Evolutionary conservation across 2,888 invertebrate genomes (phyloP).

Genomic region (Xylota sylvarum): DNA sequence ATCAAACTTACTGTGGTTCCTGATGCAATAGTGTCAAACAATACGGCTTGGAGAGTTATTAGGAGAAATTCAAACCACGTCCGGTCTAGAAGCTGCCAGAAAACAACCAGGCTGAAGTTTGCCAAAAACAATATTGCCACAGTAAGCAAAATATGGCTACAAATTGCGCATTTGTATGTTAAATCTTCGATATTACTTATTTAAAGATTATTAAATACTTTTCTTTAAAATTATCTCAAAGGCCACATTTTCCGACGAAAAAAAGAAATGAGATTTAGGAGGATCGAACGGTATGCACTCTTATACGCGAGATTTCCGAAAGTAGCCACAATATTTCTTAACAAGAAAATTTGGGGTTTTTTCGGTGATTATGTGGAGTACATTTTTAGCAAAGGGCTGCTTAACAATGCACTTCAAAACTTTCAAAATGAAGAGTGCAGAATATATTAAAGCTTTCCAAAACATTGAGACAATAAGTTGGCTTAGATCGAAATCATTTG

Average conservation of each 20-base stretch:
- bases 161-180: neutral
- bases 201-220: neutral
- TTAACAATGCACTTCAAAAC: neutral
- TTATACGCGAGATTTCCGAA: conserved; percentile 56
- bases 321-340: conserved; percentile 37
- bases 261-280: conserved; percentile 49
- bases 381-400: too few species aligned
- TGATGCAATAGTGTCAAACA: neutral
- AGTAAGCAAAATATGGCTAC: too few species aligned
- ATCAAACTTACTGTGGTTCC: too few species aligned
- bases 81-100: too few species aligned
- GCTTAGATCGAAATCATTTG: conserved; percentile 15
- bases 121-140: neutral
- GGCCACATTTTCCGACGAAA: conserved; percentile 17
- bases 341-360: conserved; percentile 49
- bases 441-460: neutral
- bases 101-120: neutral
- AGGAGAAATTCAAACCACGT: too few species aligned
- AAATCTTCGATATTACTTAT: neutral
- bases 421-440: too few species aligned
- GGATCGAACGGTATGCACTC: conserved; percentile 35
- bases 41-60: neutral
- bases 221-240: neutral
- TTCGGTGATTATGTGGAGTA: too few species aligned
- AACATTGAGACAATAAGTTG: conserved; percentile 6